These are phyloP conservation scores for Drosophila orosa DNA, from an alignment of 1,140 invertebrate species.

Conservation along the genomic window DNA sequence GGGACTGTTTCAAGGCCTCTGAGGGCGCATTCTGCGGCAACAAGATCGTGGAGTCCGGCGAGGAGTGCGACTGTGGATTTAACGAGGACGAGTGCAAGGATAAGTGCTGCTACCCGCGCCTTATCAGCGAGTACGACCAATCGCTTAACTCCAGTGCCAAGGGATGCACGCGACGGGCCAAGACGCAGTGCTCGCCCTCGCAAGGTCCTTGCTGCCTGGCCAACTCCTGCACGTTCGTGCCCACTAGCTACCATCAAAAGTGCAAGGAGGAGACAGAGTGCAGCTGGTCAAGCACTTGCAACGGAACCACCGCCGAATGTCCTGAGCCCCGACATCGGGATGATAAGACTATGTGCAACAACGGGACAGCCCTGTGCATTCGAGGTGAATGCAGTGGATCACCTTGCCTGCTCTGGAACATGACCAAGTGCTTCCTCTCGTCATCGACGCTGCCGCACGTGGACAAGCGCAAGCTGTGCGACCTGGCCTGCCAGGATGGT, in stretches of 20 bases:
- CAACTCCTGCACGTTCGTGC: constrained; percentile 92
- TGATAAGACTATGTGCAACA: constrained; percentile 94
- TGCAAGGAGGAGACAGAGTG: constrained; percentile 96
- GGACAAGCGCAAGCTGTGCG: constrained; percentile 94
- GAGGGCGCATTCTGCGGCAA: constrained; percentile 99
- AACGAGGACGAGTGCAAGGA: constrained; percentile 96
- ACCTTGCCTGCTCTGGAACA: constrained; percentile 96
- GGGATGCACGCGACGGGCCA: constrained; percentile 91
- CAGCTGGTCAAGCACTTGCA: constrained; percentile 92
- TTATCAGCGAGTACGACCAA: constrained; percentile 89
- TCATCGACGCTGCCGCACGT: constrained; percentile 92
- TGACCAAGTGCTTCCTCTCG: constrained; percentile 98
- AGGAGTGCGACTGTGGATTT: constrained; percentile 99
- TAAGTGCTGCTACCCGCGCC: constrained; percentile 96
- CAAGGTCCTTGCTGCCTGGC: constrained; percentile 97
- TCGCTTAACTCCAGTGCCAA: constrained; percentile 90
- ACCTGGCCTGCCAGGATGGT: constrained; percentile 96
- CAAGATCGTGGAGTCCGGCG: constrained; percentile 98
- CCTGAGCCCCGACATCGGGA: constrained; percentile 90
- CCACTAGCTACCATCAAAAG: constrained; percentile 86
- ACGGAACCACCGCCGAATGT: constrained; percentile 94
- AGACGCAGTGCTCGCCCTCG: constrained; percentile 96
- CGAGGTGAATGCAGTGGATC: constrained; percentile 97
- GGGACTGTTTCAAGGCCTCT: constrained; percentile 97
- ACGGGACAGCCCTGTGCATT: constrained; percentile 94